Base-by-base conservation (phyloP, 2,113 vertebrate genomes). In the Cololabis saira region DNA sequence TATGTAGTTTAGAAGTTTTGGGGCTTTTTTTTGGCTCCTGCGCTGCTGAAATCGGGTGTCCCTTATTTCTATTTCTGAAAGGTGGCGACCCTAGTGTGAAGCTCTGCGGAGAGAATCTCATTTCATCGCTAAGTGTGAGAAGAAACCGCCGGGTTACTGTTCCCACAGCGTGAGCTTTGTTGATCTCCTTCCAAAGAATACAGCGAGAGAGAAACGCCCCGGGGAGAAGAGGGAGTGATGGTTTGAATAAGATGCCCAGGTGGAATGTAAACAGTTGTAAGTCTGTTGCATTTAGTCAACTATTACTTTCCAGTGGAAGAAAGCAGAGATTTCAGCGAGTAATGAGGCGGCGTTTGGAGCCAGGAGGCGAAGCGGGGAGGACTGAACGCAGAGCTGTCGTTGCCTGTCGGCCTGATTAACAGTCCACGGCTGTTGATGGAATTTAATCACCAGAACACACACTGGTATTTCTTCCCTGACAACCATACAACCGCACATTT, bases 141-240 rank as follows among this genome's bases (percentile, higher is more conserved):
- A 81, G 10, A 79, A 77, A 79, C 42, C 76, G 68, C 67, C 66
- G 74, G 60, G 72, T 78, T 76, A 59, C 10, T 45, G 17, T 76
- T 88, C 70, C 77, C 84, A 76, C 63, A 83, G 68, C 63, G 62
- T 15, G 61, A 24, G 57, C 17, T 75, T 57, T 79, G 71, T 62
- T 85, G 74, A 80, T 76, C 19, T 0, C 40, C 47, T 12, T 83
- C 86, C 82, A 86, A 82, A 56, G 58, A 19, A 85, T 1, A 81
- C 71, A 68, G 30, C 16, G 22, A 60, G 49, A 51, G 61, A 50
- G 71, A 27, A 73, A 60, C 0, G 17, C 22, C 48, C 51, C 76
- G 73, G 76, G 66, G 21, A 68, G 61, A 67, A 42, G 47, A 37
- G 52, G 61, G 62, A 79, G 67, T 18, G 48, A 80, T 61, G 18